phyloP scores from a whole-genome alignment of 2,888 invertebrate genomes.

The Melanostoma mellinum region DNA sequence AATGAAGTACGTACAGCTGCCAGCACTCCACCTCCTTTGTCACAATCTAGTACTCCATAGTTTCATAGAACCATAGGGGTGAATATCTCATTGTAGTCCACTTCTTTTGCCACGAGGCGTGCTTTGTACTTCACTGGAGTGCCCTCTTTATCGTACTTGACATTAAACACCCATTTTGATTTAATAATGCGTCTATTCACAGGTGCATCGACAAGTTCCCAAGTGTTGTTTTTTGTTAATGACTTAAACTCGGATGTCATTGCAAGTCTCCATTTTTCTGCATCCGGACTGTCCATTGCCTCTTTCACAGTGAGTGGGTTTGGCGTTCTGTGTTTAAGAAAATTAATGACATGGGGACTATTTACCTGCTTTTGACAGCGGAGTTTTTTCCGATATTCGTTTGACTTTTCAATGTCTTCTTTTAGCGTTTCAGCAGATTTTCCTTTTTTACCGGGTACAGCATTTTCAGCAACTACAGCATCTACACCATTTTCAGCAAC shows the following conservation, averaged over 20 bases:
- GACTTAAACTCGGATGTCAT: not conserved
- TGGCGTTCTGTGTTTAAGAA: not conserved
- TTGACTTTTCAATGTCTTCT: not conserved
- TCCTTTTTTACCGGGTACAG: too few relatives aligned
- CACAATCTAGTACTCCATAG: too few relatives aligned
- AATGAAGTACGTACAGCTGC: too few relatives aligned
- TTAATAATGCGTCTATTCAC: not conserved
- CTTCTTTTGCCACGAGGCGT: too few relatives aligned
- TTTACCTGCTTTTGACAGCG: not conserved
- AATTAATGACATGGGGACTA: not conserved
- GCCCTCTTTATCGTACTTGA: not conserved
- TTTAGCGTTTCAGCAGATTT: not conserved
- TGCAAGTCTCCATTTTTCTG: not conserved
- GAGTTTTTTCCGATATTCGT: not conserved
- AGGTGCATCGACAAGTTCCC: not conserved
- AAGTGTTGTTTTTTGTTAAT: not conserved
- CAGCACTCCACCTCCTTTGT: too few relatives aligned
- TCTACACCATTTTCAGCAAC: too few relatives aligned
- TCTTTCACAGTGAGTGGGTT: not conserved
- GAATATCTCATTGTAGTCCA: too few relatives aligned
- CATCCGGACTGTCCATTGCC: not conserved
- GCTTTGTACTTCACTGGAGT: not conserved
- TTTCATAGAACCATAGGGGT: too few relatives aligned
- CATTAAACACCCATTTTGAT: not conserved
- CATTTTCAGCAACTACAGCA: too few relatives aligned